These are phyloP conservation scores for Siniperca obscura DNA, from an alignment of 2,797 vertebrate species.

Conservation along the genomic window DNA sequence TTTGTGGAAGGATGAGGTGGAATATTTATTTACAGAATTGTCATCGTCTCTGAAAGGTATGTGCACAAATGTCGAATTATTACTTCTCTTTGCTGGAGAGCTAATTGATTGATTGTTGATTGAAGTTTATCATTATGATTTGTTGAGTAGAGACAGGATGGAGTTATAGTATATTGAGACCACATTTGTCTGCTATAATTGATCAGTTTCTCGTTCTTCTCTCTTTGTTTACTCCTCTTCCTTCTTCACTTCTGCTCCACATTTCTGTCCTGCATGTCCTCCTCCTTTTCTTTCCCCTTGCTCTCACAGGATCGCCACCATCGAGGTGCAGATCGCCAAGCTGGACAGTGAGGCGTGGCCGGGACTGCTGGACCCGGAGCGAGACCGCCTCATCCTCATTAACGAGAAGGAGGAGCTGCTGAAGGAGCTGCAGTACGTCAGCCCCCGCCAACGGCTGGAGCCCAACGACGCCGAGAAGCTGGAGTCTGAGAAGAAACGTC, in stretches of 20 bases:
- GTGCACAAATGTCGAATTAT: not conserved
- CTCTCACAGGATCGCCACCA: constrained; percentile 90
- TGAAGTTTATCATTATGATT: not conserved
- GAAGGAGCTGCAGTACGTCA: constrained; percentile 94
- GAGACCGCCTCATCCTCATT: constrained; percentile 95
- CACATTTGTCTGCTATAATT: not conserved
- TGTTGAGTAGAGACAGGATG: not conserved
- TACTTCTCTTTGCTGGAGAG: not conserved
- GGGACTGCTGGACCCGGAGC: constrained; percentile 94
- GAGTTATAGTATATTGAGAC: not conserved
- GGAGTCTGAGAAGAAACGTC: constrained; percentile 89
- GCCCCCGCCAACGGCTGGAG: constrained; percentile 88
- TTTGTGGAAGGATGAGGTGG: not conserved
- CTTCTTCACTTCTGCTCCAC: no score
- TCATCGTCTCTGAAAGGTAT: not conserved
- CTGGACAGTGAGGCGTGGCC: constrained; percentile 98
- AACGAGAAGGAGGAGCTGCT: constrained; percentile 98
- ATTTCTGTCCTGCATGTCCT: not conserved
- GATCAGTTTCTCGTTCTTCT: not conserved
- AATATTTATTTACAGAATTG: not conserved
- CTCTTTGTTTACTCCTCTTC: not conserved
- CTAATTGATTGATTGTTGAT: not conserved
- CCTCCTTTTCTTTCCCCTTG: accelerated
- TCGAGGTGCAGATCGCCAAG: constrained; percentile 96
- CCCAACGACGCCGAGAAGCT: constrained; percentile 91